A percentile compares a stretch with the other conserved stretches of the same genome.
Evolutionary conservation across 2,113 vertebrate species (phyloP).

Genomic region (Glaucomys volans): DNA sequence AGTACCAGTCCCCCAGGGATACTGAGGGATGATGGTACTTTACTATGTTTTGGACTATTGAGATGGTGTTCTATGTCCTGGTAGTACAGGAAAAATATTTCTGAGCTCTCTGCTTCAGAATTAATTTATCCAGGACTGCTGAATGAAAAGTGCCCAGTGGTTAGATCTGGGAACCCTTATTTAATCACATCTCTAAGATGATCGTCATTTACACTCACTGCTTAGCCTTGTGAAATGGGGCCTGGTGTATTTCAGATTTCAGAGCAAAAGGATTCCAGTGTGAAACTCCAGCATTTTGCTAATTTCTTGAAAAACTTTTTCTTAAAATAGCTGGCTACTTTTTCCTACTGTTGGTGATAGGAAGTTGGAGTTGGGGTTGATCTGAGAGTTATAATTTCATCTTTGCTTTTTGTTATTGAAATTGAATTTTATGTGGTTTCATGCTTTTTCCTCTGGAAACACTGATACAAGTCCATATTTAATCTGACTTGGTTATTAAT

Average conservation of each 20-base stretch:
- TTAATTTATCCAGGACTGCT: neutral
- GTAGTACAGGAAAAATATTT: neutral
- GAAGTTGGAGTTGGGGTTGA: neutral
- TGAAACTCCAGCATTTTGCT: neutral
- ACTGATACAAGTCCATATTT: neutral
- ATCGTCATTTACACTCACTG: neutral
- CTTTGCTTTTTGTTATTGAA: constrained; percentile 8
- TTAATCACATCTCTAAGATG: neutral
- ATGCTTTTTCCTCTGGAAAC: neutral
- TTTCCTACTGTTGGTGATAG: neutral
- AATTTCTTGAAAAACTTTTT: neutral
- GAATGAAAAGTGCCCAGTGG: neutral
- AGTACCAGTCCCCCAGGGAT: neutral
- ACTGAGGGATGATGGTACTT: neutral
- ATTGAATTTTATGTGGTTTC: neutral
- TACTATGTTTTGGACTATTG: neutral
- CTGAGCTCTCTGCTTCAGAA: neutral
- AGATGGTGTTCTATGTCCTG: neutral
- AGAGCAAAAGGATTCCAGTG: neutral
- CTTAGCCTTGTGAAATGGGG: neutral
- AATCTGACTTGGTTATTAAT: neutral
- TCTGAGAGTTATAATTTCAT: neutral
- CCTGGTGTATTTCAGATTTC: neutral
- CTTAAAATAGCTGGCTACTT: neutral
- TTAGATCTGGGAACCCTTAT: neutral